Percentiles rank a stretch among this genome's conserved stretches.
phyloP scores from a whole-genome alignment of 2,113 vertebrate genomes.

The Crypturellus undulatus region DNA sequence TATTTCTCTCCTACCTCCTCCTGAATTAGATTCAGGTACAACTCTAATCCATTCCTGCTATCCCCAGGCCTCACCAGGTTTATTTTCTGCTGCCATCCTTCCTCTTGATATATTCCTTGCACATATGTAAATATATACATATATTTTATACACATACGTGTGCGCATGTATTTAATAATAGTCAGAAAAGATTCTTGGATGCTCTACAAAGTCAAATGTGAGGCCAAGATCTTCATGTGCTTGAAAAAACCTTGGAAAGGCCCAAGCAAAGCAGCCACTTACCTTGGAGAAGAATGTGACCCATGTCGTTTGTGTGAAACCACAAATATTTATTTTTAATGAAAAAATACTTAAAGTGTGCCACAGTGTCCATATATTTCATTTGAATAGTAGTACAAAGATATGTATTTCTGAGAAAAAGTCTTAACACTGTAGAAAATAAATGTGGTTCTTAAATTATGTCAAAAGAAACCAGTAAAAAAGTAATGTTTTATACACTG shows the following conservation, averaged over 20 bases:
- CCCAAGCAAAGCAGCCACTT: background rate
- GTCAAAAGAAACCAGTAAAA: constrained; percentile 76
- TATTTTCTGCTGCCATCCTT: background rate
- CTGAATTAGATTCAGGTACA: background rate
- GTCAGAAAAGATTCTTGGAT: background rate
- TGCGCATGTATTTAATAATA: background rate
- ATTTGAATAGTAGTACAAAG: constrained; percentile 82
- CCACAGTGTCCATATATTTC: constrained; percentile 79
- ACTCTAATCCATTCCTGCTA: background rate
- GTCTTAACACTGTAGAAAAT: constrained; percentile 78
- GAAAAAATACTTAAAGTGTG: constrained; percentile 81
- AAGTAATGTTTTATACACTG: constrained; percentile 74
- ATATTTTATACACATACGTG: background rate
- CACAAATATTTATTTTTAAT: constrained; percentile 83
- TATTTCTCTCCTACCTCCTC: background rate
- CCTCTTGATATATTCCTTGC: background rate
- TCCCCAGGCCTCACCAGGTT: background rate
- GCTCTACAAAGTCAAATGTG: background rate
- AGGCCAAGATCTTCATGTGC: background rate
- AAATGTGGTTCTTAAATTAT: constrained; percentile 79
- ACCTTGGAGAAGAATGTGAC: constrained; percentile 56
- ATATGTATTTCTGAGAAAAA: constrained; percentile 78
- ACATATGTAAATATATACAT: background rate
- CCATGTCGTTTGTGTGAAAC: constrained; percentile 73
- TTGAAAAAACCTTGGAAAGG: background rate